Evolutionary conservation across 2,888 invertebrate species (phyloP), one percentile per base, ranked within the genome.

Genomic region (Synergus itoensis): DNA sequence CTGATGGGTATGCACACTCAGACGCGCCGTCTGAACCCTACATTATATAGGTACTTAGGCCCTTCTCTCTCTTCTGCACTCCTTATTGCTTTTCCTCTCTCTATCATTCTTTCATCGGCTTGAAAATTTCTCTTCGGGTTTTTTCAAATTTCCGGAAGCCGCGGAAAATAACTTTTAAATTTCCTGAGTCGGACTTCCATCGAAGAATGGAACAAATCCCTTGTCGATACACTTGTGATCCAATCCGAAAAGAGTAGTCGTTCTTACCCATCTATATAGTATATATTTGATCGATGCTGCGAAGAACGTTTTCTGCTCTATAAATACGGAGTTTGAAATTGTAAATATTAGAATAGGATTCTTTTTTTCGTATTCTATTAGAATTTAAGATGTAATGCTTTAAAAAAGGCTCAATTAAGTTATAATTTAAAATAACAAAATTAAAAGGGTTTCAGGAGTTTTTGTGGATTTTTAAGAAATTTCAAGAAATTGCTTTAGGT

Each of bases 161-260:
- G 45, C 28, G 28, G 69, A 69, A 69, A 69, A 69, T 69, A 69
- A 69, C 69, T 69, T 69, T 43, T 16, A 48, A 45, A 69, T 69
- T 48, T 69, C 69, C 5, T 69, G 45, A 45, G 18, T 45, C 69
- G 48, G 69, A 48, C 69, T 69, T 43, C 16, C 28, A 28, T 14
- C 48, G 48, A 48, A 69, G 28, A 69, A 21, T 48, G 48, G 69
- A 69, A 48, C 69, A 69, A 69, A 69, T 69, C 69, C 69, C 28
- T 36, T 43, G 69, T 69, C 69, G 69, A 48, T 48, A 28, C 45
- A 18, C 12, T 7, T 14, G 18, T 41, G 43, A 43, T 67, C 41
- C 67, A 67, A 67, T 67, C 41, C 43, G 43, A 4, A 28, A 69
- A 28, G 45, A 48, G 28, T 69, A 5, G 28, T 28, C 21, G 21